phyloP scores from a whole-genome alignment of 1,140 invertebrate species.

The Trissolcus basalis region DNA sequence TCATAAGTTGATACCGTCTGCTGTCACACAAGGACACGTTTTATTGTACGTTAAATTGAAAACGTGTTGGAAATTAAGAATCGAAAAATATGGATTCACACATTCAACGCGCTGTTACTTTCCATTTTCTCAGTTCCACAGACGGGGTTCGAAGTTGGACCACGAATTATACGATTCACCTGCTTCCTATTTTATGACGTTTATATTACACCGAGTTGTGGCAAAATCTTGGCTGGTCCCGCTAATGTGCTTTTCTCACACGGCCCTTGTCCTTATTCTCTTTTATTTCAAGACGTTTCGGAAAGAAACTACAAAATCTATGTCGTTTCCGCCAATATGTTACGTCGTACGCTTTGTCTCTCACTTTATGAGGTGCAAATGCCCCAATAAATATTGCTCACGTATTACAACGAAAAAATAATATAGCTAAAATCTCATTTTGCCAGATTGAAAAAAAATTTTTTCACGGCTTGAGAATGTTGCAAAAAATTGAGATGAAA shows the following conservation, averaged over 20 bases:
- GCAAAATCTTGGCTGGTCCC: constrained; percentile 66
- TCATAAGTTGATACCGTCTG: no score
- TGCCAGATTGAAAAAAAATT: no score
- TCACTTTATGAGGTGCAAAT: constrained; percentile 29
- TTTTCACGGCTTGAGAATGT: not conserved
- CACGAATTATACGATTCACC: constrained; percentile 76
- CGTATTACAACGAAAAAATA: constrained; percentile 29
- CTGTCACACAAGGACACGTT: not conserved
- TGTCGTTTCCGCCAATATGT: constrained; percentile 44
- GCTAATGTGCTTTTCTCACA: constrained; percentile 59
- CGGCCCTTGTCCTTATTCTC: constrained; percentile 55
- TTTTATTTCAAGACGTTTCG: constrained; percentile 56
- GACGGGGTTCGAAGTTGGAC: constrained; percentile 61
- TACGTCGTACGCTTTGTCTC: constrained; percentile 32
- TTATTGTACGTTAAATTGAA: constrained; percentile 18
- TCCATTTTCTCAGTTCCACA: constrained; percentile 34
- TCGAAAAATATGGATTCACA: constrained; percentile 36
- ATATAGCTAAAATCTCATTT: not conserved
- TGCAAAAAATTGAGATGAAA: not conserved
- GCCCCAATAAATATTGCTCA: constrained; percentile 29
- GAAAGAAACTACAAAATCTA: constrained; percentile 52
- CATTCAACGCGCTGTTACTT: constrained; percentile 35
- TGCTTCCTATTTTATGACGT: constrained; percentile 77
- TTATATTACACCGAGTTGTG: constrained; percentile 73
- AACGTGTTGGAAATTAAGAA: constrained; percentile 18